Evolutionary conservation across 2,113 vertebrate genomes (phyloP), one percentile per base, ranked within the genome.

Genomic region (Periophthalmus modestus): DNA sequence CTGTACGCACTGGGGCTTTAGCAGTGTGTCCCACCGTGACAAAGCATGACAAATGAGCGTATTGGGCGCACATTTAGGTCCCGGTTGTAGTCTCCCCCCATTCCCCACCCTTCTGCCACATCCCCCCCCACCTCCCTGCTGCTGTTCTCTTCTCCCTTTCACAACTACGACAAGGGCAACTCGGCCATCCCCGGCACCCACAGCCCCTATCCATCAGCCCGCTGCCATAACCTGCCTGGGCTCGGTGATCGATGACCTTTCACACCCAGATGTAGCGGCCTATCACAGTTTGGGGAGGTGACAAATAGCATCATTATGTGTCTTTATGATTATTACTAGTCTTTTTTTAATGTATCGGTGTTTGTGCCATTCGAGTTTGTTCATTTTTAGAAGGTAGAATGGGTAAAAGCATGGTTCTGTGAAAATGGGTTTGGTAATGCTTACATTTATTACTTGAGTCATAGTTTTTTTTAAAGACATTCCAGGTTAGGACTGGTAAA

Each of bases 301-400:
- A 89, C 88, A 89, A 81, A 90, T 90, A 84, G 83, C 78, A 88
- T 89, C 87, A 87, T 87, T 89, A 89, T 75, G 48, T 70, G 21
- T 72, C 28, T 82, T 86, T 87, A 83, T 87, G 83, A 84, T 84
- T 78, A 74, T 66, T 69, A 78, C 59, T 57, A 77, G 59, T 74
- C 80, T 76, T 69, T 66, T 50, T 55, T 78, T 46, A 69, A 63
- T 71, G 69, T 74, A 28, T 74, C 65, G 16, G 72, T 77, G 68
- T 81, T 83, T 71, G 50, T 73, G 50, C 19, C 46, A 39, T 16
- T 46, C 58, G 39, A 68, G 52, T 72, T 74, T 66, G 77, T 23
- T 24, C 69, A 43, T 73, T 46, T 59, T 61, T 52, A 36, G 43
- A 48, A 62, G 54, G 18, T 82, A 43, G 18, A 59, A 4, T 24